Evolutionary conservation across 2,888 invertebrate species (phyloP).

Genomic region (Platerodrilus igneus): DNA sequence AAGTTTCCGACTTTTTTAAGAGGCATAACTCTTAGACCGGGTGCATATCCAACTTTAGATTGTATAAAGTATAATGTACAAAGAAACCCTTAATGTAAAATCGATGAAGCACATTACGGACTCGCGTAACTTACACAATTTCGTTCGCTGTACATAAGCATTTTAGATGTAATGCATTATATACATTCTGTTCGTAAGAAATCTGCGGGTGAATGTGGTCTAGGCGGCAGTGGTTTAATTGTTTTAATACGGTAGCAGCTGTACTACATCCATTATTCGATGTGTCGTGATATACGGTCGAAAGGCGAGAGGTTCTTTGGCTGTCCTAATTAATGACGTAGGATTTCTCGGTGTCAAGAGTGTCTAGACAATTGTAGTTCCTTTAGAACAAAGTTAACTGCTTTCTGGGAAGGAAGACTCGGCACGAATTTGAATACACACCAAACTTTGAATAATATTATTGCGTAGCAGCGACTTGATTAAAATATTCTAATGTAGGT

Average conservation of each 20-base stretch:
- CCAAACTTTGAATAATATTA: too few relatives aligned
- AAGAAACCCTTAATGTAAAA: conserved; percentile 53
- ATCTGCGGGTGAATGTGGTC: too few relatives aligned
- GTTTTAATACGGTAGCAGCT: conserved; percentile 24
- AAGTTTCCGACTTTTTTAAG: conserved; percentile 40
- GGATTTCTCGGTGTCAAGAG: conserved; percentile 10
- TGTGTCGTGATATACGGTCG: conserved; percentile 21
- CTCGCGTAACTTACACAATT: conserved; percentile 37
- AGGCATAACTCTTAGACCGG: conserved; percentile 47
- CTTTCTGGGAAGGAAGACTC: too few relatives aligned
- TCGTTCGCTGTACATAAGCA: conserved; percentile 18
- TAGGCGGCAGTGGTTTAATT: conserved; percentile 15
- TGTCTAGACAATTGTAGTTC: conserved; percentile 13
- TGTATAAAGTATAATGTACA: conserved; percentile 52
- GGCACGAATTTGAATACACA: too few relatives aligned
- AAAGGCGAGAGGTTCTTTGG: conserved; percentile 19
- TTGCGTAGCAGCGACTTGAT: too few relatives aligned
- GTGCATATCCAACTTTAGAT: conserved; percentile 51
- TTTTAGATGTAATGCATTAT: too few relatives aligned
- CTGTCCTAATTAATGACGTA: conserved; percentile 14
- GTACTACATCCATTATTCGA: conserved; percentile 26
- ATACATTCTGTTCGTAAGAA: too few relatives aligned
- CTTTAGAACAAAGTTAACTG: too few relatives aligned
- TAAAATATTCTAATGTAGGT: too few relatives aligned
- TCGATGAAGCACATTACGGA: conserved; percentile 50